These are phyloP conservation scores for Platorchestia sp. DNA, from an alignment of 1,140 invertebrate species.

Conservation along the genomic window DNA sequence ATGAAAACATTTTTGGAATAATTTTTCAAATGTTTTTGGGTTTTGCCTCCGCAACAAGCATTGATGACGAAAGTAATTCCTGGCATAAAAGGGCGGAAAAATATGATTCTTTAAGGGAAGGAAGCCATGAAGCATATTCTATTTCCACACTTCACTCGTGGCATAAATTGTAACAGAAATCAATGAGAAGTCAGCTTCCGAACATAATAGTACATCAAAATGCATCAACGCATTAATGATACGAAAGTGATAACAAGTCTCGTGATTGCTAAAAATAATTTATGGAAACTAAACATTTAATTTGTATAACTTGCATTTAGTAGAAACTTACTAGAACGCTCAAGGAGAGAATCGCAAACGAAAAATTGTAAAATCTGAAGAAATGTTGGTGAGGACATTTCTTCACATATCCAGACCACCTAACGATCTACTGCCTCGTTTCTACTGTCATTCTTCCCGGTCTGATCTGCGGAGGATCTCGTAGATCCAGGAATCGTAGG, in stretches of 20 bases:
- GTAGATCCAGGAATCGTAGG: constrained; percentile 43
- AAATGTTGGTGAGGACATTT: constrained; percentile 12
- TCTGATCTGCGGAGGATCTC: constrained; percentile 46
- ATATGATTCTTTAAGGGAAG: background rate
- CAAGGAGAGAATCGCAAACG: background rate
- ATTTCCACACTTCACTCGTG: background rate
- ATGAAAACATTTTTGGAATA: background rate
- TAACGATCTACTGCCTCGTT: constrained; percentile 22
- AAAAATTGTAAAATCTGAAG: background rate
- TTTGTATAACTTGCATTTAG: no score
- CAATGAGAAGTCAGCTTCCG: background rate
- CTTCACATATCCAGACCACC: background rate
- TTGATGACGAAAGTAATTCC: background rate
- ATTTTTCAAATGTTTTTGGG: background rate
- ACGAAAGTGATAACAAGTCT: no score
- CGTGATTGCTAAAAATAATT: background rate
- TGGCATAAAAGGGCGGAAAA: background rate
- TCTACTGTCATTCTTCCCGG: constrained; percentile 26
- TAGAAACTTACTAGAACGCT: background rate
- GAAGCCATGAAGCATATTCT: background rate
- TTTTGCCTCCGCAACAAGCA: background rate
- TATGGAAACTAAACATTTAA: background rate
- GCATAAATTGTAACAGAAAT: background rate
- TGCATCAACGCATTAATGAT: background rate
- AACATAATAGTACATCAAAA: background rate